Conservation (phyloP, 2,797 vertebrate species). For the Apogon talboti region DNA sequence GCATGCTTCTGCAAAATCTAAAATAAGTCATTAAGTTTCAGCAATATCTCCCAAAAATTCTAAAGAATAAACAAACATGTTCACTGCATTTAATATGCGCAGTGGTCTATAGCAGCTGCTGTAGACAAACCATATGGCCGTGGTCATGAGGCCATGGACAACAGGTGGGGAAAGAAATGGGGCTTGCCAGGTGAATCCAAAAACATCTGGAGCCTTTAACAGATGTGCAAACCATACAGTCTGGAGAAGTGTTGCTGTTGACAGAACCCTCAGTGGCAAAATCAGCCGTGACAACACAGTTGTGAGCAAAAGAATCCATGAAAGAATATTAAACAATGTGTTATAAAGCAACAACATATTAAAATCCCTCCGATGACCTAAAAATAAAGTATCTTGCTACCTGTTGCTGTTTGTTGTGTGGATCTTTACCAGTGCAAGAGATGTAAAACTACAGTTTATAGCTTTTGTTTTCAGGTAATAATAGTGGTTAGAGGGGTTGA, state of each 20-base stretch:
- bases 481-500: too few species aligned
- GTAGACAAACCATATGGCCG: slow-evolving; percentile 18
- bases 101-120: neutral
- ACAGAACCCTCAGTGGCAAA: slow-evolving; percentile 51
- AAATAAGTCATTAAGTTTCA: too few species aligned
- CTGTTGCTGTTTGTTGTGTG: slow-evolving; percentile 2
- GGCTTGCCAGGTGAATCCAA: slow-evolving; percentile 67
- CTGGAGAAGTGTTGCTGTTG: slow-evolving; percentile 72
- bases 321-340: slow-evolving; percentile 5
- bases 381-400: neutral
- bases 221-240: slow-evolving; percentile 63
- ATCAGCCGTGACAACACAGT: slow-evolving; percentile 11
- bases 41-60: too few species aligned
- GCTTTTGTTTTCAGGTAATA: too few species aligned
- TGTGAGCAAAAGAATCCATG: neutral
- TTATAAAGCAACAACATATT: neutral
- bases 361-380: neutral
- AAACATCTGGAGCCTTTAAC: slow-evolving; percentile 77
- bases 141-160: slow-evolving; percentile 27
- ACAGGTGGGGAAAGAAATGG: slow-evolving; percentile 40
- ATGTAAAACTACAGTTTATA: neutral
- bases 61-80: too few species aligned
- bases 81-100: too few species aligned
- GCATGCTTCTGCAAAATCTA: too few species aligned
- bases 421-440: neutral